A percentile compares a stretch with the other conserved stretches of the same genome.
Evolutionary conservation across 2,113 vertebrate species (phyloP).

Genomic region (Cryptotis parvus): DNA sequence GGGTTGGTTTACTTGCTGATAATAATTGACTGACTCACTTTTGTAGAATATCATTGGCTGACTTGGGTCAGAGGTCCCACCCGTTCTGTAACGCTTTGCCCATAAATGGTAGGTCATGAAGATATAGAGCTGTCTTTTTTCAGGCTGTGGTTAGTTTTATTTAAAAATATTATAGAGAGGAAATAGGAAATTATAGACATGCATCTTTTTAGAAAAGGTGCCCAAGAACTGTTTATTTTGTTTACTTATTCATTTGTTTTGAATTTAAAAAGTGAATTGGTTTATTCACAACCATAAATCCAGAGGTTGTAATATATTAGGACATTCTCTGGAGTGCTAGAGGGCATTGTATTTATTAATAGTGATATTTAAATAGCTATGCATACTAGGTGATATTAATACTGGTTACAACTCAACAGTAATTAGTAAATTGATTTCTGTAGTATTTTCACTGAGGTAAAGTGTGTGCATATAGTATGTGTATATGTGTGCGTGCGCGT

Average conservation of each 20-base stretch:
- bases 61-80: not conserved
- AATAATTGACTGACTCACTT: not conserved
- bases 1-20: not conserved
- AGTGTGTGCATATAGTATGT: not conserved
- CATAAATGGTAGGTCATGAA: not conserved
- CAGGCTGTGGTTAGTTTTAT: not conserved
- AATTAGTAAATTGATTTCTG: constrained; percentile 37
- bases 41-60: not conserved
- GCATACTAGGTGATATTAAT: constrained; percentile 29
- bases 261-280: not conserved
- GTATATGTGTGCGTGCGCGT: no score
- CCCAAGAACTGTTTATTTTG: not conserved
- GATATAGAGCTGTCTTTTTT: not conserved
- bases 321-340: not conserved
- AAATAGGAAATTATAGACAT: not conserved
- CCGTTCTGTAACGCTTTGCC: not conserved
- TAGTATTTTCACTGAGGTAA: constrained; percentile 16
- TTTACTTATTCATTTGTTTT: not conserved
- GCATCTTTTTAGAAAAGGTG: constrained; percentile 32
- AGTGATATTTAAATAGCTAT: not conserved
- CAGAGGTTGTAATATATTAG: not conserved
- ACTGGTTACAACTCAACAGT: not conserved
- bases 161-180: not conserved
- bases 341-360: not conserved
- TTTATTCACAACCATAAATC: constrained; percentile 26